A percentile compares a stretch with the other conserved stretches of the same genome.
Conservation (phyloP, 2,888 invertebrate species). For the Oligia latruncula region DNA sequence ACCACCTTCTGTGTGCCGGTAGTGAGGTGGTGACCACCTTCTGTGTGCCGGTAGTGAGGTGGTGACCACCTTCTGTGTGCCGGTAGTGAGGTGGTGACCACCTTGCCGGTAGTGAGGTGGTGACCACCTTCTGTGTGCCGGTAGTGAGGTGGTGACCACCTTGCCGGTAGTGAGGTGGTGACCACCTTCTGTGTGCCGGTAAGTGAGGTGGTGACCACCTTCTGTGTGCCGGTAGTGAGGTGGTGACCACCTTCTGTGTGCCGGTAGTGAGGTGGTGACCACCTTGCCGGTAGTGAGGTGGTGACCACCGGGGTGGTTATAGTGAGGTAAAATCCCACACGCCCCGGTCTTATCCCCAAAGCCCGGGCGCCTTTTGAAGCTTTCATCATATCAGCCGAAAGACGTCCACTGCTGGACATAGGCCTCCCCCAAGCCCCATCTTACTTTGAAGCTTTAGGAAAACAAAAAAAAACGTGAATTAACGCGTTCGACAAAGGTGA, state of each 20-base stretch:
- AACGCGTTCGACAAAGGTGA: no score
- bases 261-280: not conserved
- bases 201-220: no score
- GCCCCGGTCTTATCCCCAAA: not conserved
- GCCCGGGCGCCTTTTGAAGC: not conserved
- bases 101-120: not conserved
- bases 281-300: no score
- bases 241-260: no score
- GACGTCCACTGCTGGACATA: no score
- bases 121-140: not conserved
- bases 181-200: not conserved
- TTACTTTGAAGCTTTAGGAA: not conserved
- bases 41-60: not conserved
- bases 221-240: not conserved
- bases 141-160: no score
- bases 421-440: no score
- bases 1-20: not conserved
- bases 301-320: not conserved
- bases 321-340: not conserved
- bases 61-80: no score
- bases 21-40: no score
- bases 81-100: not conserved
- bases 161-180: not conserved
- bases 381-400: no score
- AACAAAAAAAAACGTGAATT: not conserved